Evolutionary conservation across 2,797 vertebrate genomes (phyloP).

Genomic region (Heterohyrax brucei): DNA sequence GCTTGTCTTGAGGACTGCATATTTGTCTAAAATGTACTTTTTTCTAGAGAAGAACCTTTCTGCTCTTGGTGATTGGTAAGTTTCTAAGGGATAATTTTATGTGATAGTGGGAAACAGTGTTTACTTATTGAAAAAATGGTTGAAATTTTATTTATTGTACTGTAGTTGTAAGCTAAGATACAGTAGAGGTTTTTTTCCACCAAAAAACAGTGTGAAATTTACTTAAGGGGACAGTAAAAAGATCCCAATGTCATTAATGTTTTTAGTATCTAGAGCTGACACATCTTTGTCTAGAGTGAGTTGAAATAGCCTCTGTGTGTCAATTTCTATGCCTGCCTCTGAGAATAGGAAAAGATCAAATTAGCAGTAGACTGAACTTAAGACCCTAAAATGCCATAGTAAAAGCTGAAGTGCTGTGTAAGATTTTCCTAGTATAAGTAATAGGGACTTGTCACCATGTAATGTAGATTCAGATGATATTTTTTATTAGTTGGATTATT

Average conservation of each 20-base stretch:
- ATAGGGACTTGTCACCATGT: not conserved
- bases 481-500: not conserved
- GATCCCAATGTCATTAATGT: not conserved
- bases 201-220: slow-evolving; percentile 60
- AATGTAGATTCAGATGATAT: not conserved
- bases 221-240: slow-evolving; percentile 20
- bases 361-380: slow-evolving; percentile 58
- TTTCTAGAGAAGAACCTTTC: slow-evolving; percentile 20
- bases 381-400: not conserved
- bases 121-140: not conserved
- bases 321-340: slow-evolving; percentile 31
- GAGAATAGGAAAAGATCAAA: slow-evolving; percentile 59
- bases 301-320: slow-evolving; percentile 41
- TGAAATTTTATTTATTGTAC: not conserved
- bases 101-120: not conserved
- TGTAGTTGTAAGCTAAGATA: slow-evolving; percentile 20
- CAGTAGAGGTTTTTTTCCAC: slow-evolving; percentile 1
- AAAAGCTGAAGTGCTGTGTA: not conserved
- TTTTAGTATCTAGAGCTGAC: slow-evolving; percentile 41
- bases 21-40: not conserved
- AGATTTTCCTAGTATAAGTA: not conserved
- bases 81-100: slow-evolving; percentile 46
- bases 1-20: not conserved
- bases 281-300: not conserved
- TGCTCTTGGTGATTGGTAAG: not conserved